phyloP scores from a whole-genome alignment of 2,797 vertebrate genomes.

The Microctenopoma lineatum region DNA sequence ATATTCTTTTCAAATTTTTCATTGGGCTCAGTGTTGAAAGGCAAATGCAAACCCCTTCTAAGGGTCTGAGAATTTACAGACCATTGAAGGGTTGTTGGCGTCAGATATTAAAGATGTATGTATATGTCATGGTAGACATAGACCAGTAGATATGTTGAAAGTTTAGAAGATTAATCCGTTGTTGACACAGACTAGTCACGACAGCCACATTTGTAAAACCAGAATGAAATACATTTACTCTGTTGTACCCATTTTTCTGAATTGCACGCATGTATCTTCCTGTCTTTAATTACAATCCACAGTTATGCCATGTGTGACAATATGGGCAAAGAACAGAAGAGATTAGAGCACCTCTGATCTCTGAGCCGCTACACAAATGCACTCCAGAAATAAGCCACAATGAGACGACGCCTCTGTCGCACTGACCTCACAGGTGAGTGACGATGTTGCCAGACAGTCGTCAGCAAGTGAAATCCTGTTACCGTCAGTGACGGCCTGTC shows the following conservation, averaged over 20 bases:
- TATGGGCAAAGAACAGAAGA: neutral
- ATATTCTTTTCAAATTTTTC: neutral
- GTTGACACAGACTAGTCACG: neutral
- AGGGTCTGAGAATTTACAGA: neutral
- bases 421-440: slow-evolving; percentile 42
- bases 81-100: too few relatives aligned
- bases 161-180: too few relatives aligned
- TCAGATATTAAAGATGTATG: too few relatives aligned
- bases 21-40: neutral
- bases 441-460: slow-evolving; percentile 2
- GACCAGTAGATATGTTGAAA: too few relatives aligned
- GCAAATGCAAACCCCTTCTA: neutral
- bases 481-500: neutral
- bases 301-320: neutral
- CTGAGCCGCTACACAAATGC: slow-evolving; percentile 22
- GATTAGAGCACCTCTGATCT: neutral
- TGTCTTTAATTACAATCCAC: neutral
- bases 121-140: too few relatives aligned
- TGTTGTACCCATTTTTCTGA: neutral
- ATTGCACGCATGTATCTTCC: neutral
- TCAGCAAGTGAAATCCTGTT: slow-evolving; percentile 55
- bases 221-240: neutral
- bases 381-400: slow-evolving; percentile 41
- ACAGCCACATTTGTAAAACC: neutral
- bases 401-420: slow-evolving; percentile 41